Percentiles rank a stretch among this genome's conserved stretches.
Conservation (phyloP, 1,140 invertebrate species). For the Helicoverpa armigera region DNA sequence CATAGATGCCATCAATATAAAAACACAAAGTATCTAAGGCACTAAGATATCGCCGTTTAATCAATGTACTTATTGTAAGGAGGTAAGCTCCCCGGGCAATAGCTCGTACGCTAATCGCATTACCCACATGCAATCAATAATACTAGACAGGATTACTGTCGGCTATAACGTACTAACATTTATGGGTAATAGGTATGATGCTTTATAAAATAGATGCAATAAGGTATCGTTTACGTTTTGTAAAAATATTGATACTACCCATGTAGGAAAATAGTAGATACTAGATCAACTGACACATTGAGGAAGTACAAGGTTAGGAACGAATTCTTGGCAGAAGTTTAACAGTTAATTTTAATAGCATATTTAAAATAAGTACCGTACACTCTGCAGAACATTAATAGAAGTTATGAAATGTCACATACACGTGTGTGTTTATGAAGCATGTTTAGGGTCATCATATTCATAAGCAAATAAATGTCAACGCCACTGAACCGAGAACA, state of each 20-base stretch:
- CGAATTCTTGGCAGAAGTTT: conserved; percentile 15
- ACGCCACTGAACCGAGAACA: conserved; percentile 14
- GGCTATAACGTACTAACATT: conserved; percentile 20
- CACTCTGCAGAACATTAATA: conserved; percentile 3
- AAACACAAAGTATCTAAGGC: neutral
- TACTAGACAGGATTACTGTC: conserved; percentile 71
- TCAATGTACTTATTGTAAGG: conserved; percentile 37
- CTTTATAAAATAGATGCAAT: neutral
- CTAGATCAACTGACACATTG: neutral
- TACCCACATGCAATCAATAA: conserved; percentile 74
- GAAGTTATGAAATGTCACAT: conserved; percentile 29
- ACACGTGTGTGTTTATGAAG: conserved; percentile 11
- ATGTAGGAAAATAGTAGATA: neutral
- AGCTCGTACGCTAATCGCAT: conserved; percentile 74
- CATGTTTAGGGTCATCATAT: conserved; percentile 23
- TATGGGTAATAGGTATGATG: conserved; percentile 36
- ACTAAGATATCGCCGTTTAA: conserved; percentile 8
- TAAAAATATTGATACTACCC: neutral
- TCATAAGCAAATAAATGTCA: conserved; percentile 36
- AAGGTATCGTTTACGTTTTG: neutral
- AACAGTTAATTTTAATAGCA: neutral
- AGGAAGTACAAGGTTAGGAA: neutral
- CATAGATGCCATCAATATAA: conserved; percentile 1
- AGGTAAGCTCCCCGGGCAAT: conserved; percentile 55
- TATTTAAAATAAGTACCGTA: conserved; percentile 12